phyloP scores from a whole-genome alignment of 1,140 invertebrate species.

The Ips typographus region DNA sequence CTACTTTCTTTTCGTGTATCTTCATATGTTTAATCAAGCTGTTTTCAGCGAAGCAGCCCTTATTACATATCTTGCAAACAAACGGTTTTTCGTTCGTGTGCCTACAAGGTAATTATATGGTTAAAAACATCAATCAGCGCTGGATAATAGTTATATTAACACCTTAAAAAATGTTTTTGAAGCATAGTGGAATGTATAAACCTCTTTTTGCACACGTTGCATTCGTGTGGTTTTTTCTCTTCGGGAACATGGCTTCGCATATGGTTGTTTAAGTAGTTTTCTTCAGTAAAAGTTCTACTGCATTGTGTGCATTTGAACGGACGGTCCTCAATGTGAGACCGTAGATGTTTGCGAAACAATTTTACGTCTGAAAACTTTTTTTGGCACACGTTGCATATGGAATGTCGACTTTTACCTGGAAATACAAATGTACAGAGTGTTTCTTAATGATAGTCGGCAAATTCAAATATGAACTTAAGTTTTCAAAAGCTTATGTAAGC shows the following conservation, averaged over 20 bases:
- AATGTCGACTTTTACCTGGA: conserved; percentile 35
- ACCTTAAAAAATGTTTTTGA: conserved; percentile 61
- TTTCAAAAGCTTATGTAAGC: no score
- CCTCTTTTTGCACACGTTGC: conserved; percentile 63
- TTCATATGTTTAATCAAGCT: conserved; percentile 54
- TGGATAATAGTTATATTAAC: neutral
- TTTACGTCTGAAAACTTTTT: conserved; percentile 98
- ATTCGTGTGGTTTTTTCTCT: conserved; percentile 61
- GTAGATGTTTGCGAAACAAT: conserved; percentile 95
- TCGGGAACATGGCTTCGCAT: conserved; percentile 65
- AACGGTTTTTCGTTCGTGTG: conserved; percentile 65
- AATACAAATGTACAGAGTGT: no score
- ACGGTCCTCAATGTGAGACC: conserved; percentile 97
- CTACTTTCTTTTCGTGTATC: conserved; percentile 52
- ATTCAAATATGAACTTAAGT: no score
- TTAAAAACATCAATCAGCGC: no score
- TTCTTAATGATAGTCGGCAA: neutral
- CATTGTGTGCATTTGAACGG: conserved; percentile 98
- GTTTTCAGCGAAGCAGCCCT: conserved; percentile 55
- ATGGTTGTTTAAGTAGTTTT: conserved; percentile 61
- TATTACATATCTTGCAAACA: conserved; percentile 64
- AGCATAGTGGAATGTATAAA: conserved; percentile 62
- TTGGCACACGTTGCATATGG: conserved; percentile 89
- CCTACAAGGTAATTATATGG: conserved; percentile 49
- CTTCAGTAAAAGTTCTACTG: conserved; percentile 52